Evolutionary conservation across 2,113 vertebrate species (phyloP), one percentile per base, ranked within the genome.

Genomic region (Stictonetta naevosa): DNA sequence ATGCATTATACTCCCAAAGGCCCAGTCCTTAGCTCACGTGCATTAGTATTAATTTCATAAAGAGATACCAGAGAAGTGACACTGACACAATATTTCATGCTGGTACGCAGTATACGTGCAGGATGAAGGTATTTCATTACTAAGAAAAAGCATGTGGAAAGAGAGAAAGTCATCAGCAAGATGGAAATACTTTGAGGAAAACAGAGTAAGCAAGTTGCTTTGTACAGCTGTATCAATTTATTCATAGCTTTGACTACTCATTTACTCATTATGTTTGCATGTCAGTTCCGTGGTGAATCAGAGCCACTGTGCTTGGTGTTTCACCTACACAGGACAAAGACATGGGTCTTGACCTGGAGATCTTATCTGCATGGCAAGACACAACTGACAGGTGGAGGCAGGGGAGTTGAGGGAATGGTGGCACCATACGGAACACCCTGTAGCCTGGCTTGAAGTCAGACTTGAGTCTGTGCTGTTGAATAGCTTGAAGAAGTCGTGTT

Each of bases 241-340:
- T 48, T 52, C 50, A 25, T 52, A 25, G 23, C 50, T 52, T 52
- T 52, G 50, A 52, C 50, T 52, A 25, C 50, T 4, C 50, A n/a
- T 34, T 62, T 56, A 44, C 6, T 76, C 10, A 13, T 16, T 44
- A 33, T 5, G 26, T 50, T 71, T 53, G 14, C 15, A 25, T 4
- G 19, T 23, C 58, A 72, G 58, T 53, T 59, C 31, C 66, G 11
- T 58, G 21, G 55, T 2, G 3, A 59, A 71, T 19, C 9, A 9
- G 13, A 22, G 31, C 31, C 2, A 0, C 36, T 0, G 0, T 21
- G 21, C 33, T 50, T 52, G 34, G 25, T 14, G 33, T 48, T 75
- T 55, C 42, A 50, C 58, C 62, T 50, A 18, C 11, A 17, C 0
- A 40, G 72, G 36, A 59, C 53, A 58, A 20, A 3, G 33, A 48